Evolutionary conservation across 2,888 invertebrate genomes (phyloP).

Genomic region (Erebia palarica): DNA sequence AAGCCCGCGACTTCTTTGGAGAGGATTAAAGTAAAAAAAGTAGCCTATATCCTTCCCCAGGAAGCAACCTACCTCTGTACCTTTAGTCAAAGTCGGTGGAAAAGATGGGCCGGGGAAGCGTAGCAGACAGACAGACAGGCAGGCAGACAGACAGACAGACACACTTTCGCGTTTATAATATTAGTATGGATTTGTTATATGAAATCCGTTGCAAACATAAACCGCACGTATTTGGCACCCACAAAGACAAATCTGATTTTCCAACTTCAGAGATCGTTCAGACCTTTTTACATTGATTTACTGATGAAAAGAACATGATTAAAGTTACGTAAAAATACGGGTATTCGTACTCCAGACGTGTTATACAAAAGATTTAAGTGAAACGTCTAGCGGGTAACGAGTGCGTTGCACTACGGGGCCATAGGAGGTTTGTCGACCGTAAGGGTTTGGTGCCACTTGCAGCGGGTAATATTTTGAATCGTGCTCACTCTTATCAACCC

Average conservation of each 20-base stretch:
- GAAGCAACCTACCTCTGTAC: too few species aligned
- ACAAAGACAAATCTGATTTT: background rate
- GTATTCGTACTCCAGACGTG: slow-evolving; percentile 19
- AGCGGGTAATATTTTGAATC: background rate
- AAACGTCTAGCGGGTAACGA: slow-evolving; percentile 28
- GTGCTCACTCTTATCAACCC: too few species aligned
- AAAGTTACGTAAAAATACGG: background rate
- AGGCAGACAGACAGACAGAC: too few species aligned
- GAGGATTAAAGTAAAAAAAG: too few species aligned
- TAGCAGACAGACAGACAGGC: too few species aligned
- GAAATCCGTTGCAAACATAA: background rate
- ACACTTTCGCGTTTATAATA: too few species aligned
- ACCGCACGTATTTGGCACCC: background rate
- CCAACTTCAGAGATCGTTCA: background rate
- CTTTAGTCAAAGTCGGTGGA: too few species aligned
- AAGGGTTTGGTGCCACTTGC: slow-evolving; percentile 11
- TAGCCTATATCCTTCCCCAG: too few species aligned
- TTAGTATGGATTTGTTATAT: too few species aligned
- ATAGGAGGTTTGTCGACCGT: slow-evolving; percentile 16
- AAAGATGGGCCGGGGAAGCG: too few species aligned
- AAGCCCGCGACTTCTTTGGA: too few species aligned
- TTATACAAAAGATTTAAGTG: slow-evolving; percentile 6
- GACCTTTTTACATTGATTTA: background rate
- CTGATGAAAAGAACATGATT: background rate
- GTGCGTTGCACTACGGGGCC: slow-evolving; percentile 29